phyloP scores from a whole-genome alignment of 2,113 vertebrate species.

The Oostethus manadensis region DNA sequence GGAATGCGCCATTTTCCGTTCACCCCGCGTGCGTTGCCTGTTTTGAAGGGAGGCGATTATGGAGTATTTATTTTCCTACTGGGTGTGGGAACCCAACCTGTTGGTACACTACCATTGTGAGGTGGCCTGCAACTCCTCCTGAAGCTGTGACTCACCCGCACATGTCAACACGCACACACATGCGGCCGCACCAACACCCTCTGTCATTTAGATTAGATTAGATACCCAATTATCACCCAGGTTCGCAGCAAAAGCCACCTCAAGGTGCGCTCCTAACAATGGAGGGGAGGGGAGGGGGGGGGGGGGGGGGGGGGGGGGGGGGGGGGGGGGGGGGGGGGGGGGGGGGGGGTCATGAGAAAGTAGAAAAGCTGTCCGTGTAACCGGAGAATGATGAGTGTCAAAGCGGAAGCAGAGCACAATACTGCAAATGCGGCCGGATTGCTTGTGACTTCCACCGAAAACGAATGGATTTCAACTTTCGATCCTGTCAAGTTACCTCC shows the following conservation, averaged over 20 bases:
- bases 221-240: slow-evolving; percentile 35
- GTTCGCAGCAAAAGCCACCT: slow-evolving; percentile 9
- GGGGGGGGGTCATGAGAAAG: slow-evolving; percentile 11
- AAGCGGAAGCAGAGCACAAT: slow-evolving; percentile 9
- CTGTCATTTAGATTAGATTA: slow-evolving; percentile 38
- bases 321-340: slow-evolving; percentile 3
- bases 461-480: slow-evolving; percentile 8
- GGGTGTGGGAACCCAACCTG: slow-evolving; percentile 76
- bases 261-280: slow-evolving; percentile 33
- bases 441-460: neutral
- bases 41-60: slow-evolving; percentile 73
- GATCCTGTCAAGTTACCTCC: neutral
- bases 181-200: slow-evolving; percentile 11
- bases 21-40: slow-evolving; percentile 58
- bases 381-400: neutral
- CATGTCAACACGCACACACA: slow-evolving; percentile 11
- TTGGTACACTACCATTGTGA: slow-evolving; percentile 64
- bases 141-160: slow-evolving; percentile 45
- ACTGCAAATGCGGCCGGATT: slow-evolving; percentile 1
- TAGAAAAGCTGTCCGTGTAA: slow-evolving; percentile 8
- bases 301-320: neutral
- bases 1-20: slow-evolving; percentile 72
- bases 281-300: neutral
- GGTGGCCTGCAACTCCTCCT: slow-evolving; percentile 25
- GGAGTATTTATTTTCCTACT: slow-evolving; percentile 71